phyloP scores from a whole-genome alignment of 2,113 vertebrate species.

The Genyomyrus donnyi region DNA sequence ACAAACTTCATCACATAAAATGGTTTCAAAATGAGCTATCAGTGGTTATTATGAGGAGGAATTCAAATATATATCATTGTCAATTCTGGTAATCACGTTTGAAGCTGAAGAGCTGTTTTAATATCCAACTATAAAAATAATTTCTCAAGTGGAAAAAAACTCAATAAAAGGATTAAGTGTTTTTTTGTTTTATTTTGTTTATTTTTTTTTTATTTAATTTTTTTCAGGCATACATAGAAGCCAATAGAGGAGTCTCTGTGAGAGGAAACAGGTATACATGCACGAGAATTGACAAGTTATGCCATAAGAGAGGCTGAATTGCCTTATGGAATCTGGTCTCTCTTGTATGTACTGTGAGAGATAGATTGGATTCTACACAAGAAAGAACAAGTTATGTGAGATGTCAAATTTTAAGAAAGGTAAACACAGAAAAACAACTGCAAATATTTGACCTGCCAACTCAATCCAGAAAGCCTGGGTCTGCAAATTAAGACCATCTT shows the following conservation, averaged over 20 bases:
- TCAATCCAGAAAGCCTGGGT: not conserved
- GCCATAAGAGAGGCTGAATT: too few relatives aligned
- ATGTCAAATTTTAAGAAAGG: too few relatives aligned
- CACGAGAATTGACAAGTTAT: too few relatives aligned
- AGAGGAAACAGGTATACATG: too few relatives aligned
- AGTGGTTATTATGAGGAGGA: not conserved
- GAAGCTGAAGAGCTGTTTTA: not conserved
- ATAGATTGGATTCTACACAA: not conserved
- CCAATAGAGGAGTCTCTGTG: not conserved
- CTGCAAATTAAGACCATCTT: not conserved
- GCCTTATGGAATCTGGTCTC: too few relatives aligned
- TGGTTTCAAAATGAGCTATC: not conserved
- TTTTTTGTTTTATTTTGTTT: too few relatives aligned
- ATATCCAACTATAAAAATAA: not conserved
- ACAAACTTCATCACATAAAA: not conserved
- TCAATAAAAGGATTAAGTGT: too few relatives aligned
- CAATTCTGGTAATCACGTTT: not conserved
- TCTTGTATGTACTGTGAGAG: too few relatives aligned
- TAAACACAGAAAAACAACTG: not conserved
- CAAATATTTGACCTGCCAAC: not conserved
- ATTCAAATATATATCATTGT: not conserved
- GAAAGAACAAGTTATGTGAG: not conserved
- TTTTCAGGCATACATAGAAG: not conserved
- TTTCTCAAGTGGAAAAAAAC: not conserved
- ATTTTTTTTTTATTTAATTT: not conserved